Evolutionary conservation across 30 jellyfish, hydroid and myxozoan genomes (phyloP).

Genomic region (Aurelia aurita complex sp. Pacific): DNA sequence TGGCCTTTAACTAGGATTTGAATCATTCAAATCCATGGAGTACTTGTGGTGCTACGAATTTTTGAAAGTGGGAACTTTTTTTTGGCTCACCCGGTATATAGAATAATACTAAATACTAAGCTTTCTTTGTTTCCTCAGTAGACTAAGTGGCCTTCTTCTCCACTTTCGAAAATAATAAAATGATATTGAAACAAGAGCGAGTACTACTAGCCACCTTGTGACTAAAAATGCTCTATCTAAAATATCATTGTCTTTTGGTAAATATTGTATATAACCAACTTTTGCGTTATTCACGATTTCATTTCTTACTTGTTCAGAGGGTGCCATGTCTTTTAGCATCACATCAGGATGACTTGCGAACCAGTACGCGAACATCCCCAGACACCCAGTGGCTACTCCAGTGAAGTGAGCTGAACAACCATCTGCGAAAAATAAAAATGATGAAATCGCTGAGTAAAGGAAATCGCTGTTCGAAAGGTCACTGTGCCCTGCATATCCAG

Average conservation of each 20-base stretch:
- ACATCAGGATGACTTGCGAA: slow-evolving; percentile 55
- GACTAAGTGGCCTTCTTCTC: slow-evolving; percentile 15
- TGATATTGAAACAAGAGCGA: slow-evolving; percentile 21
- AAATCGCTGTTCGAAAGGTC: background rate
- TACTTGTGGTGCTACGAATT: too few relatives aligned
- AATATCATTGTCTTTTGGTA: background rate
- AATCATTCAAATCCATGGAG: too few relatives aligned
- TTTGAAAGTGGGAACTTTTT: too few relatives aligned
- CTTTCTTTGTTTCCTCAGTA: slow-evolving; percentile 4
- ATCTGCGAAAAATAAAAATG: background rate
- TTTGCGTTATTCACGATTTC: background rate
- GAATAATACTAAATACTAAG: background rate
- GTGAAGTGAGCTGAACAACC: slow-evolving; percentile 76
- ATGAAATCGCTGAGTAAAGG: background rate
- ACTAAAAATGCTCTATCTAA: background rate
- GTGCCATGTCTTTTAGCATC: background rate
- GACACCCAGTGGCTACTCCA: slow-evolving; percentile 68
- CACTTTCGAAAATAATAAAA: slow-evolving; percentile 43
- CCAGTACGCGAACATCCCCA: slow-evolving; percentile 60
- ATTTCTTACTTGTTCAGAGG: too few relatives aligned
- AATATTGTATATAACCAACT: background rate
- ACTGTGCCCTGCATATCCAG: background rate
- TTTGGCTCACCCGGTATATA: too few relatives aligned
- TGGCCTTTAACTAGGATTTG: too few relatives aligned
- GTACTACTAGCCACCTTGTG: slow-evolving; percentile 32